phyloP scores from a whole-genome alignment of 2,113 vertebrate species.

The Macquaria australasica region DNA sequence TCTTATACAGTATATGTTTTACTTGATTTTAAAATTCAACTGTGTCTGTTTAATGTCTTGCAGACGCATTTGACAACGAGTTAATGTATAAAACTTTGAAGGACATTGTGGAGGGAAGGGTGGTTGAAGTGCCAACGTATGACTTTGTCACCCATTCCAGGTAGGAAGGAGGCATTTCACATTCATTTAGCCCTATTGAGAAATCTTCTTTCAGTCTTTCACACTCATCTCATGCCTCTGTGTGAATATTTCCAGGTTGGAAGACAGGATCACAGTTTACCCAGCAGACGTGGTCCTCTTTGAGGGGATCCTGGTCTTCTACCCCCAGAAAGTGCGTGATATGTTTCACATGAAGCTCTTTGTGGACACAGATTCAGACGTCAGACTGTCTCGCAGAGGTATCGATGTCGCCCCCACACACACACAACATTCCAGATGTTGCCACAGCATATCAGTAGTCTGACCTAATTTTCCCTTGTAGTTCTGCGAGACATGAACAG shows the following conservation, averaged over 20 bases:
- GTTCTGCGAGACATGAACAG: slow-evolving; percentile 95
- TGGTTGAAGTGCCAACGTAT: slow-evolving; percentile 93
- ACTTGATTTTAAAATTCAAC: background rate
- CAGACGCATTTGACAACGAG: slow-evolving; percentile 97
- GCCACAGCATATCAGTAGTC: background rate
- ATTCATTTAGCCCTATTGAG: background rate
- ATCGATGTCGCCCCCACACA: background rate
- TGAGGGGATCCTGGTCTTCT: slow-evolving; percentile 97
- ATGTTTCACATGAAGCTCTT: slow-evolving; percentile 99
- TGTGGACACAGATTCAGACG: slow-evolving; percentile 96
- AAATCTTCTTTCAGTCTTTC: background rate
- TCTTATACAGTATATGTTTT: background rate
- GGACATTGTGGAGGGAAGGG: slow-evolving; percentile 91
- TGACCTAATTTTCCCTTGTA: slow-evolving; percentile 53
- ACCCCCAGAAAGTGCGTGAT: slow-evolving; percentile 93
- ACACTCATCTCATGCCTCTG: background rate
- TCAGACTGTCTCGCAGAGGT: slow-evolving; percentile 96
- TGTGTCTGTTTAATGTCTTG: slow-evolving; percentile 29
- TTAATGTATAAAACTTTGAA: slow-evolving; percentile 94
- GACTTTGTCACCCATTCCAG: slow-evolving; percentile 98
- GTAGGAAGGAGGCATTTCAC: slow-evolving; percentile 67
- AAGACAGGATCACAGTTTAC: slow-evolving; percentile 91
- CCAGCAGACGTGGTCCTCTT: slow-evolving; percentile 95
- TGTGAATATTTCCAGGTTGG: slow-evolving; percentile 81
- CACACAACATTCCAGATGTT: background rate